Evolutionary conservation across 2,888 invertebrate genomes (phyloP), one percentile per base, ranked within the genome.

Genomic region (Hybos culiciformis): DNA sequence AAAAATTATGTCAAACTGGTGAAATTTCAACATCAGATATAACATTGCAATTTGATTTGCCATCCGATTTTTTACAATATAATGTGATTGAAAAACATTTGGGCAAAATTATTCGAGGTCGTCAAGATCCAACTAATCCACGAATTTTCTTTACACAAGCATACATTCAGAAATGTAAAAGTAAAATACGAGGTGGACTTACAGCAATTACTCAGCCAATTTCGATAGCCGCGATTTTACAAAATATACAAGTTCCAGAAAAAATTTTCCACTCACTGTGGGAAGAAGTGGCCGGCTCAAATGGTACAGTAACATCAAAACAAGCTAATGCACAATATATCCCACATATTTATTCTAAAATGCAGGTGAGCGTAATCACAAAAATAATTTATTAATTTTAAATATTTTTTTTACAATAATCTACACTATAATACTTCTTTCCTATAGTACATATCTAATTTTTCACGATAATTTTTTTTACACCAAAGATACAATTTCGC

Each of bases 131-230:
- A 9, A 78, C 78, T 46, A 91, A 96, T 65, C 74, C 77, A 0
- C 77, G 83, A 53, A 72, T 84, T 15, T 81, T 96, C 59, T 97
- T 90, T 60, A 98, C 97, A 0, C 85, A 88, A 57, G 80, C 82
- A 5, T 97, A 84, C 63, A 80, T 97, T 47, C 77, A 81, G 37
- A 75, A 86, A 53, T 87, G 88, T 58, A 84, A 80, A 62, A 80
- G 87, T 12, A 83, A 84, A 61, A 80, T 98, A 47, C 73, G 83
- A 47, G 97, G 97, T 26, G 85, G 86, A 21, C 67, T 98, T 45
- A 75, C 81, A 48, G 96, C 87, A 1, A 67, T 92, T 4, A 83
- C 91, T 1, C 79, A 80, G 58, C 91, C 90, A 7, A 85, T 82
- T n/a, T 77, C 83, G 21, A 70, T 87, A n/a, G 70, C 80, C n/a